Evolutionary conservation across 1,140 invertebrate species (phyloP), one percentile per base, ranked within the genome.

Genomic region (Heliothis subflexa): DNA sequence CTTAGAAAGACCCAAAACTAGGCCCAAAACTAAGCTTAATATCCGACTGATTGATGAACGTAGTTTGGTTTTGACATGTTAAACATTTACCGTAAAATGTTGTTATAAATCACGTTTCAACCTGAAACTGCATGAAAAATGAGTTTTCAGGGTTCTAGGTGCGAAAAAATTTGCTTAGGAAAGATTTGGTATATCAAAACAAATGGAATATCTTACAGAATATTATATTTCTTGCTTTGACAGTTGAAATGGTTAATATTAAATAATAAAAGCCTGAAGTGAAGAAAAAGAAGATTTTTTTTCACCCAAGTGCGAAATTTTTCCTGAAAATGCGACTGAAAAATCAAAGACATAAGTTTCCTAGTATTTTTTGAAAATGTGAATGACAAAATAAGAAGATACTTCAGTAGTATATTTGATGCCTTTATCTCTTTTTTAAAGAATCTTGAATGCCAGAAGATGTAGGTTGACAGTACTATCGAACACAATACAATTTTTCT

Each of bases 11-110:
- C 40, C 45, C 47, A 62, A 75, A 75, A 62, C 72, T 50, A 54
- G 47, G 13, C 28, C 14, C 28, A 54, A 18, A 76, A 47, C 50
- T 55, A 28, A 68, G 74, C 74, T 62, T 57, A 25, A 40, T 40
- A 66, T 55, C 47, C 18, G 74, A 77, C 47, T 77, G 74, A 77
- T 76, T 62, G 61, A 76, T 68, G 74, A 57, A 47, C 14, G 74
- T 33, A 49, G 28, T 55, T 77, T 45, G 74, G 49, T 68, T 54
- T 54, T 68, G 74, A 68, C 74, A 54, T 57, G 61, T 68, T 66
- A 54, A 77, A 77, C 50, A 77, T 77, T 77, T 77, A 68, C 74
- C 74, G 61, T 18, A 1, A 47, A 75, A 45, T 75, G 11, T 54
- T 47, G 18, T 25, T 5, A 77, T 77, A 68, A 68, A 77, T 77